Percentiles rank a stretch among this genome's conserved stretches.
Conservation (phyloP, 1,140 invertebrate species). For the Helicoverpa zea region DNA sequence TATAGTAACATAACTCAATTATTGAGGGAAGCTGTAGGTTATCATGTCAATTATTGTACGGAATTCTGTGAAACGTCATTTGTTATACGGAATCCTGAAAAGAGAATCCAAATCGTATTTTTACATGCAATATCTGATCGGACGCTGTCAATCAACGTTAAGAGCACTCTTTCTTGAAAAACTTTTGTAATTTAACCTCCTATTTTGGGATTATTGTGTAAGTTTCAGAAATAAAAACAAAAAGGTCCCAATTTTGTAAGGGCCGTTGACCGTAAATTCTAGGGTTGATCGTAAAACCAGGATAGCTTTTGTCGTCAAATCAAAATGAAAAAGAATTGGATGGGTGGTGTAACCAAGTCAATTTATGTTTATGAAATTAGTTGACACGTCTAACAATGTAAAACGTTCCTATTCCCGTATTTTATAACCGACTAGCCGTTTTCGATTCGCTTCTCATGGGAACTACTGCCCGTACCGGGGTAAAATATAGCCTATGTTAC, state of each 20-base stretch:
- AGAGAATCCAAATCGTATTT: not conserved
- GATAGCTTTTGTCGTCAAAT: not conserved
- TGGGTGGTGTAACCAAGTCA: too few relatives aligned
- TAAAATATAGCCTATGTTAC: too few relatives aligned
- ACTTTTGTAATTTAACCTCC: slow-evolving; percentile 23
- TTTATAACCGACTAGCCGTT: too few relatives aligned
- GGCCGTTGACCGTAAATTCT: not conserved
- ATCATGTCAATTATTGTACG: too few relatives aligned
- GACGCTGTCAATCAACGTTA: not conserved
- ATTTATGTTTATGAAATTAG: too few relatives aligned
- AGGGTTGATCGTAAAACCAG: slow-evolving; percentile 7
- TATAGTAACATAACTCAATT: too few relatives aligned
- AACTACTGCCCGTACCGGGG: too few relatives aligned
- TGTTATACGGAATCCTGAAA: not conserved
- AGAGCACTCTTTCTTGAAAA: not conserved
- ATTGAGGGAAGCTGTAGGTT: too few relatives aligned
- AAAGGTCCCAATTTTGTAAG: not conserved
- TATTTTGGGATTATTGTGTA: slow-evolving; percentile 9
- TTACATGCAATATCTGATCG: not conserved
- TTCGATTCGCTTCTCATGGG: too few relatives aligned
- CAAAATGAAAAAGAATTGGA: too few relatives aligned
- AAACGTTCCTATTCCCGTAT: too few relatives aligned
- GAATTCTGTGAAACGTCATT: not conserved
- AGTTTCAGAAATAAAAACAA: slow-evolving; percentile 28
- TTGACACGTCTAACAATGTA: too few relatives aligned